A percentile compares a stretch with the other conserved stretches of the same genome.
Conservation (phyloP, 2,888 invertebrate genomes). For the Drosophila kambysellisi region DNA sequence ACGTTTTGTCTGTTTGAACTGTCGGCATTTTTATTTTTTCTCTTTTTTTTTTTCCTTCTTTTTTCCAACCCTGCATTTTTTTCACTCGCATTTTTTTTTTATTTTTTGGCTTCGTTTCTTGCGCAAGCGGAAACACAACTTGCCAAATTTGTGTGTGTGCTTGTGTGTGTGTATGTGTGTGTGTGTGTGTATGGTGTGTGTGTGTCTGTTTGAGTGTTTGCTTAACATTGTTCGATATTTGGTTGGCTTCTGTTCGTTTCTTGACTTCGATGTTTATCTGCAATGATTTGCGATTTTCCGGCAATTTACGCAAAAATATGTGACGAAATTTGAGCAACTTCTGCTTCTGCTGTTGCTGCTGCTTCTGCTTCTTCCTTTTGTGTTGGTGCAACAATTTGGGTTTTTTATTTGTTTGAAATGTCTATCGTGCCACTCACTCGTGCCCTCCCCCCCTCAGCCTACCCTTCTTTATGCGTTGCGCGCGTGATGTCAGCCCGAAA, state of each 20-base stretch:
- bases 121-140: slow-evolving; percentile 74
- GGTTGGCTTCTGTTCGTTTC: slow-evolving; percentile 71
- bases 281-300: slow-evolving; percentile 82
- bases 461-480: slow-evolving; percentile 69
- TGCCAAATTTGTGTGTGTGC: slow-evolving; percentile 46
- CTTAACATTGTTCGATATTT: slow-evolving; percentile 80
- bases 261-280: slow-evolving; percentile 82
- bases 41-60: slow-evolving; percentile 31
- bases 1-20: slow-evolving; percentile 54
- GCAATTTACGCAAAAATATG: slow-evolving; percentile 82
- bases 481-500: slow-evolving; percentile 76
- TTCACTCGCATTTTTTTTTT: slow-evolving; percentile 21
- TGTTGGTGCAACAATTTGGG: slow-evolving; percentile 69
- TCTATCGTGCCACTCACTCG: slow-evolving; percentile 45
- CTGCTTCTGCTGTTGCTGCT: not conserved
- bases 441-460: not conserved
- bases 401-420: slow-evolving; percentile 58
- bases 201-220: slow-evolving; percentile 60
- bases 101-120: slow-evolving; percentile 41
- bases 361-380: slow-evolving; percentile 1
- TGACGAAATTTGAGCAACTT: slow-evolving; percentile 74
- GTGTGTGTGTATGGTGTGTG: slow-evolving; percentile 21
- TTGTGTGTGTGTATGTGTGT: slow-evolving; percentile 12
- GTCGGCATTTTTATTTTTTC: slow-evolving; percentile 3
- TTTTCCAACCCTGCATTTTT: slow-evolving; percentile 46